These are phyloP conservation scores for Coregonus suidteri DNA, from an alignment of 2,797 vertebrate species.

Conservation along the genomic window DNA sequence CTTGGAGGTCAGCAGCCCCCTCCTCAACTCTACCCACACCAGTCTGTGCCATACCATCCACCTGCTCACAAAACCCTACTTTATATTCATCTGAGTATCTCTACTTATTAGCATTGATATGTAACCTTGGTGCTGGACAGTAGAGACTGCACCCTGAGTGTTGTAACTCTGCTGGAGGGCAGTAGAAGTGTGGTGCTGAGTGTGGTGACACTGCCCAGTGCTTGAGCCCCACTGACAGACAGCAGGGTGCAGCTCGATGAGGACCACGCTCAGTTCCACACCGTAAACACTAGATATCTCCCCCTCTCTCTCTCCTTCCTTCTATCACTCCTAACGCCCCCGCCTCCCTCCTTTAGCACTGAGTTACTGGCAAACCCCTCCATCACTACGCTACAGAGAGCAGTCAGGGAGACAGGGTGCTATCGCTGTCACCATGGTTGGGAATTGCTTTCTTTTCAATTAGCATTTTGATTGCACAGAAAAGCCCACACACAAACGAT, in stretches of 20 bases:
- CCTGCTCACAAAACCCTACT: not conserved
- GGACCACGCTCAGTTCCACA: not conserved
- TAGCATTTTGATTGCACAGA: conserved; percentile 72
- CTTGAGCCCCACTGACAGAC: conserved; percentile 52
- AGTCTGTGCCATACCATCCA: not conserved
- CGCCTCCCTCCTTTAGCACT: conserved; percentile 7
- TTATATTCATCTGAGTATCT: conserved; percentile 1
- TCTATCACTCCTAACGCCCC: conserved; percentile 11
- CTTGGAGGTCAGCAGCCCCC: not conserved
- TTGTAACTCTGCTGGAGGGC: not conserved
- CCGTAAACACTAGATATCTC: conserved; percentile 14
- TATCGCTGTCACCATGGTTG: conserved; percentile 41
- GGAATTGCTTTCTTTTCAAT: conserved; percentile 64
- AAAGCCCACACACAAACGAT: conserved; percentile 56
- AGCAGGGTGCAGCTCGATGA: not conserved
- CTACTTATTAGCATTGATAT: conserved; percentile 72
- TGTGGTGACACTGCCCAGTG: conserved; percentile 35
- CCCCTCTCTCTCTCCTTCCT: conserved; percentile 4
- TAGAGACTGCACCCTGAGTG: conserved; percentile 2
- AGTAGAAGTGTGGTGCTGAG: not conserved
- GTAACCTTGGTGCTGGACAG: conserved; percentile 75
- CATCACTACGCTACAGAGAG: conserved; percentile 37
- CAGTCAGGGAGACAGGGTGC: conserved; percentile 38
- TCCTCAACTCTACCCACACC: not conserved
- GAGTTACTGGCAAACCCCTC: conserved; percentile 18